phyloP scores from a whole-genome alignment of 2,888 invertebrate genomes.

The Aromia moschata region DNA sequence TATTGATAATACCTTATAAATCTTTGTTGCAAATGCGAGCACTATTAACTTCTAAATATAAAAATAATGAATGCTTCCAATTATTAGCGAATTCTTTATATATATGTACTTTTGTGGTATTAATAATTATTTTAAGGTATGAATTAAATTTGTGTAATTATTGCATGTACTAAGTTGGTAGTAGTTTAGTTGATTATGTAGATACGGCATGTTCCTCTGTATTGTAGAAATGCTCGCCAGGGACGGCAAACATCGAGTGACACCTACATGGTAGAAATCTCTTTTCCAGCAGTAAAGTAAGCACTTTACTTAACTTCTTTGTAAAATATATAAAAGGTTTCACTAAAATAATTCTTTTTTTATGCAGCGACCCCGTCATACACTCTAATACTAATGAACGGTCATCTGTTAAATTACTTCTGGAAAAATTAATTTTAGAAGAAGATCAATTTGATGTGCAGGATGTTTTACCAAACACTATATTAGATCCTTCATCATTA shows the following conservation, averaged over 20 bases:
- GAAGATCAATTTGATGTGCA: slow-evolving; percentile 94
- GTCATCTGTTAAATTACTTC: slow-evolving; percentile 81
- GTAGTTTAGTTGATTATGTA: slow-evolving; percentile 54
- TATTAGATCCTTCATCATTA: slow-evolving; percentile 91
- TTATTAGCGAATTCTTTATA: no score
- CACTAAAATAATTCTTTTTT: no score
- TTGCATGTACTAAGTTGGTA: slow-evolving; percentile 22
- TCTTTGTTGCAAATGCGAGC: no score
- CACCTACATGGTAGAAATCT: slow-evolving; percentile 90
- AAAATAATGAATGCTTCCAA: no score
- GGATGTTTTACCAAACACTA: slow-evolving; percentile 92
- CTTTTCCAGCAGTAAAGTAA: slow-evolving; percentile 93
- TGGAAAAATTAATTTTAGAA: slow-evolving; percentile 91
- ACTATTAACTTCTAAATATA: no score
- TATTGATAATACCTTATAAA: no score
- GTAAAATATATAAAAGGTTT: no score
- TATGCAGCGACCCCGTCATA: slow-evolving; percentile 83
- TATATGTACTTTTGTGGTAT: no score
- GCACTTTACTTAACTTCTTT: background rate
- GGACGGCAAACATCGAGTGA: slow-evolving; percentile 88
- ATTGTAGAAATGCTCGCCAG: slow-evolving; percentile 79
- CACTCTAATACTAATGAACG: slow-evolving; percentile 89
- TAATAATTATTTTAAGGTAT: no score
- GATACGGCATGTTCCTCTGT: slow-evolving; percentile 57
- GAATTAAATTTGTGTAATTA: no score